Evolutionary conservation across 2,888 invertebrate species (phyloP).

Genomic region (Deilephila elpenor): DNA sequence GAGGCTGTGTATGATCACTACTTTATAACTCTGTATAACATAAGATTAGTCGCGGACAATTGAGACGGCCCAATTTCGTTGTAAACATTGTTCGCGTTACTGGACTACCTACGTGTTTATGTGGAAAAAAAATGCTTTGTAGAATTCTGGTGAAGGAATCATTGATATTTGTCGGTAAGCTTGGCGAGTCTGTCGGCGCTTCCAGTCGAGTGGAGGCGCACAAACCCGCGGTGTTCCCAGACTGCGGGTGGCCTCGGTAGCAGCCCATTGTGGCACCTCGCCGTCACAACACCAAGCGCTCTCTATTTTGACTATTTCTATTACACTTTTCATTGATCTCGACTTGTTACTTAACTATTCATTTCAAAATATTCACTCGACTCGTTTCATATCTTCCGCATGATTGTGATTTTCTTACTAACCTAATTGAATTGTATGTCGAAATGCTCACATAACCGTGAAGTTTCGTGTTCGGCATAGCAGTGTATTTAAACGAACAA

Average conservation of each 20-base stretch:
- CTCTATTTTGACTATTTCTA: conserved; percentile 40
- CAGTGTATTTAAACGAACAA: not conserved
- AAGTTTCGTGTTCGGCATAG: not conserved
- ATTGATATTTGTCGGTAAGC: conserved; percentile 69
- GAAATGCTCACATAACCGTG: conserved; percentile 8
- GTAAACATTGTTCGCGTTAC: conserved; percentile 62
- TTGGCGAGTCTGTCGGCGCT: conserved; percentile 48
- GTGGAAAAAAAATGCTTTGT: conserved; percentile 54
- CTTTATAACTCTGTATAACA: conserved; percentile 36
- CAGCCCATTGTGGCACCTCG: conserved; percentile 57
- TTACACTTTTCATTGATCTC: conserved; percentile 14
- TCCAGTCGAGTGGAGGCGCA: conserved; percentile 69
- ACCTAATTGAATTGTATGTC: conserved; percentile 10
- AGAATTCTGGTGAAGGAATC: conserved; percentile 56
- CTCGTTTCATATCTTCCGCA: conserved; percentile 21
- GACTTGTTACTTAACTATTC: conserved; percentile 16
- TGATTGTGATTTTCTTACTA: conserved; percentile 13
- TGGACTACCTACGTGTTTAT: conserved; percentile 49
- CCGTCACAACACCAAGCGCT: conserved; percentile 66
- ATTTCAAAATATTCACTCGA: conserved; percentile 16
- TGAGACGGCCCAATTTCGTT: conserved; percentile 66
- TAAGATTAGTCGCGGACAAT: conserved; percentile 67
- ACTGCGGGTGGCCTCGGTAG: conserved; percentile 72
- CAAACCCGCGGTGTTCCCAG: conserved; percentile 56
- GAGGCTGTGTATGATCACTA: conserved; percentile 54